Conservation (phyloP, 2,797 vertebrate genomes). For the Typhlichthys subterraneus region DNA sequence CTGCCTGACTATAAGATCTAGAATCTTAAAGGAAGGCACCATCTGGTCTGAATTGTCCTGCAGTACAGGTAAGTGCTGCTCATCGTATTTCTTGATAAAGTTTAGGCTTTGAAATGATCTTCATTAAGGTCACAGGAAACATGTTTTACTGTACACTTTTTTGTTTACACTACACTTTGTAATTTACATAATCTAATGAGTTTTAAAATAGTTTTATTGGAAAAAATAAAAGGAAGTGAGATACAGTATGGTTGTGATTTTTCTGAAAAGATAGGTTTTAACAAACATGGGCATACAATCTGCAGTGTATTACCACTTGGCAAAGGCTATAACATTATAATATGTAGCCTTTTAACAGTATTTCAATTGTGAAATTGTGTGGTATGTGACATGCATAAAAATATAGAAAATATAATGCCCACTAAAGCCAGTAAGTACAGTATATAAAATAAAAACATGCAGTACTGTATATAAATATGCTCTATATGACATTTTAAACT, state of each 20-base stretch:
- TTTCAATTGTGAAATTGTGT: constrained; percentile 17
- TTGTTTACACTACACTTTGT: not conserved
- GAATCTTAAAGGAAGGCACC: constrained; percentile 29
- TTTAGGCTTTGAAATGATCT: not conserved
- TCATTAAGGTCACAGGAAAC: not conserved
- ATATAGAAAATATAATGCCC: not conserved
- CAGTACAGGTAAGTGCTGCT: constrained; percentile 54
- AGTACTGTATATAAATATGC: too few relatives aligned
- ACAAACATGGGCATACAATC: constrained; percentile 22
- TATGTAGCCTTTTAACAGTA: constrained; percentile 13
- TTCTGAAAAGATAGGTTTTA: constrained; percentile 10
- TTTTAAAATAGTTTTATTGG: too few relatives aligned
- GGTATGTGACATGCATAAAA: not conserved
- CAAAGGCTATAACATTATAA: constrained; percentile 12
- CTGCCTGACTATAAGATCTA: constrained; percentile 49
- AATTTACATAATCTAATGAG: too few relatives aligned
- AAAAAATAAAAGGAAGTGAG: not conserved
- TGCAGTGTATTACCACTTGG: constrained; percentile 8
- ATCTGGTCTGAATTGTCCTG: constrained; percentile 49
- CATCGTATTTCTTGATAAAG: not conserved
- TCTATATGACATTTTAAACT: too few relatives aligned
- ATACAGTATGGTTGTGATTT: not conserved
- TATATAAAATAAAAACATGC: too few relatives aligned
- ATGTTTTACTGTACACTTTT: too few relatives aligned
- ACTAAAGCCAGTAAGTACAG: not conserved